Evolutionary conservation across 2,113 vertebrate species (phyloP).

Genomic region (Otolemur garnettii): DNA sequence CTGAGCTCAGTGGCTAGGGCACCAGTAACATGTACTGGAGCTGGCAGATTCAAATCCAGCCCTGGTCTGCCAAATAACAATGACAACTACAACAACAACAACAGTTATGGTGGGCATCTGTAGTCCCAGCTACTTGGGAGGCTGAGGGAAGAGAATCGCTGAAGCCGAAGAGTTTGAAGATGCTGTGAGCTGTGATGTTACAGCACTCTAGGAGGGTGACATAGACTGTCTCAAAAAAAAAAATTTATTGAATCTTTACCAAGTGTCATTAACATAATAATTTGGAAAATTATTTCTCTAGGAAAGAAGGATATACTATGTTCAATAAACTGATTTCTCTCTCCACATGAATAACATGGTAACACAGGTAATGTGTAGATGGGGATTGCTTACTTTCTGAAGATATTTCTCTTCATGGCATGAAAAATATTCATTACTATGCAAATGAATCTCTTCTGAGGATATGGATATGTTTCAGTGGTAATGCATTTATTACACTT

Average conservation of each 20-base stretch:
- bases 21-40: too few relatives aligned
- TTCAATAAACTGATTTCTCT: background rate
- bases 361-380: background rate
- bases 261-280: background rate
- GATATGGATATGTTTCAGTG: background rate
- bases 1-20: too few relatives aligned
- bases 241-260: slow-evolving; percentile 31
- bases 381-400: background rate
- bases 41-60: too few relatives aligned
- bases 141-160: too few relatives aligned
- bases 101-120: too few relatives aligned
- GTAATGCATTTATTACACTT: background rate
- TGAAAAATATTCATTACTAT: slow-evolving; percentile 34
- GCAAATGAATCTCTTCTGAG: slow-evolving; percentile 12
- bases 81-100: too few relatives aligned
- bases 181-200: too few relatives aligned
- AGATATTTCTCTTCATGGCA: slow-evolving; percentile 42
- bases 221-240: background rate
- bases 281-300: background rate
- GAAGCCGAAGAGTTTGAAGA: too few relatives aligned
- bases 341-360: background rate
- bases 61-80: too few relatives aligned
- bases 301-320: slow-evolving; percentile 16
- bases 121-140: too few relatives aligned
- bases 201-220: too few relatives aligned